Evolutionary conservation across 1,140 invertebrate species (phyloP).

Genomic region (Aphelenchoides fujianensis): DNA sequence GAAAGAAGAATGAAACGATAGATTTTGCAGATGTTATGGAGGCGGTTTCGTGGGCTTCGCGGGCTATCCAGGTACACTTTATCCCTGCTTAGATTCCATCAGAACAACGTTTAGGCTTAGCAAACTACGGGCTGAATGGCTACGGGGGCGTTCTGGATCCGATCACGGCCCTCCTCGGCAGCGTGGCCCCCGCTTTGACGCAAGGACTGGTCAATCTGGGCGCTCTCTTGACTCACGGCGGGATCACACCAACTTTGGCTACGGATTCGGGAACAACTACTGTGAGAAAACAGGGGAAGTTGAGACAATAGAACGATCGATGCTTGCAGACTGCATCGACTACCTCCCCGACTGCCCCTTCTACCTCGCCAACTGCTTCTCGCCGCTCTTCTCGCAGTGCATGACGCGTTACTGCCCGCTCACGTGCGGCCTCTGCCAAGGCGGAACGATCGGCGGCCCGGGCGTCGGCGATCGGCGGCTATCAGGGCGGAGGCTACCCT

Average conservation of each 20-base stretch:
- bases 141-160: background rate
- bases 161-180: background rate
- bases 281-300: background rate
- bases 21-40: conserved; percentile 17
- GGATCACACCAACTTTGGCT: background rate
- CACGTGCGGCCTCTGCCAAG: conserved; percentile 11
- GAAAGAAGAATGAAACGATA: background rate
- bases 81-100: too few species aligned
- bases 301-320: background rate
- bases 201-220: conserved; percentile 4
- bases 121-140: background rate
- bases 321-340: conserved; percentile 14
- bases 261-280: background rate
- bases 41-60: conserved; percentile 16
- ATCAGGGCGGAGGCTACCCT: background rate
- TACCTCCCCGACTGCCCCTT: conserved; percentile 1
- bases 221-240: background rate
- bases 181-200: background rate
- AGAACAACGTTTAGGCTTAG: background rate
- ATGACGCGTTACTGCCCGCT: conserved; percentile 15
- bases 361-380: background rate
- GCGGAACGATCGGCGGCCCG: background rate
- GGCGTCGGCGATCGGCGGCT: conserved; percentile 2
- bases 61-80: background rate
- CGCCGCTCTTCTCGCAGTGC: background rate